Percentiles rank a stretch among this genome's conserved stretches.
Evolutionary conservation across 2,888 invertebrate species (phyloP).

Genomic region (Aporophyla nigra): DNA sequence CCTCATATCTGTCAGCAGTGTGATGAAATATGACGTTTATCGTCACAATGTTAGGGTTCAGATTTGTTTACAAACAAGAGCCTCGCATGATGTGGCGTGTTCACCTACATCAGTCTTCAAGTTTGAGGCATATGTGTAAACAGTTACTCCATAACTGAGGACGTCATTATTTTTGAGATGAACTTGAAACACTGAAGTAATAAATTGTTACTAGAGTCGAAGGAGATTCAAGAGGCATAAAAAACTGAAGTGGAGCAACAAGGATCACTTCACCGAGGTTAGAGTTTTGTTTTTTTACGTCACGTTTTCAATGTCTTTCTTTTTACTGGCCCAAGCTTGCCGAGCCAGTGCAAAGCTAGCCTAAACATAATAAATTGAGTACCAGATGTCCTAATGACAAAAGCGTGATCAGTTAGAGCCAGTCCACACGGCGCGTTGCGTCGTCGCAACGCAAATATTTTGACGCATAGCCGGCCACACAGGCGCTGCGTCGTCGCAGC

Average conservation of each 20-base stretch:
- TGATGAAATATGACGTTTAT: slow-evolving; percentile 46
- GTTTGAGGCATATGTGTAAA: slow-evolving; percentile 26
- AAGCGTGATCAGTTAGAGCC: not conserved
- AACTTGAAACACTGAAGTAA: not conserved
- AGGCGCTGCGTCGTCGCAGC: no score
- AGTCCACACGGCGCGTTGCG: no score
- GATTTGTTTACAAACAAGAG: slow-evolving; percentile 49
- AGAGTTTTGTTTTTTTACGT: not conserved
- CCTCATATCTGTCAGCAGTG: not conserved
- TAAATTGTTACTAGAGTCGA: not conserved
- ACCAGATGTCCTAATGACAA: not conserved
- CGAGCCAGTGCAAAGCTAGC: not conserved
- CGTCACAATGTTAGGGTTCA: slow-evolving; percentile 32
- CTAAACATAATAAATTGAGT: not conserved
- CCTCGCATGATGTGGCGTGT: slow-evolving; percentile 22
- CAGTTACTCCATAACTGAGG: slow-evolving; percentile 14
- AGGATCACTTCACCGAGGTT: slow-evolving; percentile 12
- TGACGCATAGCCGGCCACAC: no score
- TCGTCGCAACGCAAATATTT: no score
- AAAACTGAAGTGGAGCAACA: not conserved
- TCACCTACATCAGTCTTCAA: slow-evolving; percentile 24
- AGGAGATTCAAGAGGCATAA: not conserved
- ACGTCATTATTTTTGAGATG: slow-evolving; percentile 25
- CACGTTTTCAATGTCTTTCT: not conserved
- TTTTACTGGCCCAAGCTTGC: not conserved